Evolutionary conservation across 2,797 vertebrate species (phyloP).

Genomic region (Arctocebus calabarensis): DNA sequence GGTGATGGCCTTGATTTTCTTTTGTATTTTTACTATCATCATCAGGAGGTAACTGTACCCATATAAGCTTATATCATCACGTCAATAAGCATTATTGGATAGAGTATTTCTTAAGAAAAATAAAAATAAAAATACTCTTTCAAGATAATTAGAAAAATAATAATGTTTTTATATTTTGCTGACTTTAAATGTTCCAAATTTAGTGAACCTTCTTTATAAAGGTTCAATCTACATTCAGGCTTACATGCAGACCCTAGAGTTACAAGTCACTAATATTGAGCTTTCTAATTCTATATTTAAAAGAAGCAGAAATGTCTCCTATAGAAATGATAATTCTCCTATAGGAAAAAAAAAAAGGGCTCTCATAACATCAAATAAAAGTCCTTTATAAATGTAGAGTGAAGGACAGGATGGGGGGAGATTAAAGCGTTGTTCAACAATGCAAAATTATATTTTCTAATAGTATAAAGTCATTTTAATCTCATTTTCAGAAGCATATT

Average conservation of each 20-base stretch:
- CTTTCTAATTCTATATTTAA: slow-evolving; percentile 86
- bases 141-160: neutral
- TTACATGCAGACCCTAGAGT: slow-evolving; percentile 73
- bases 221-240: slow-evolving; percentile 31
- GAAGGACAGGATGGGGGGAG: neutral
- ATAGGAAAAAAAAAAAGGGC: slow-evolving; percentile 13
- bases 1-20: neutral
- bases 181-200: slow-evolving; percentile 71
- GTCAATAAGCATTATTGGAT: neutral
- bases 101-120: neutral
- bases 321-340: neutral
- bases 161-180: slow-evolving; percentile 74
- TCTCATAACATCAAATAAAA: slow-evolving; percentile 86
- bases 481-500: neutral
- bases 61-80: neutral
- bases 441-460: neutral
- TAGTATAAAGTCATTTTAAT: neutral
- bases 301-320: slow-evolving; percentile 77
- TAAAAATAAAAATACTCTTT: neutral
- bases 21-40: neutral
- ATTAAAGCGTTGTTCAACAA: neutral
- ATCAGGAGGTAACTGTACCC: neutral
- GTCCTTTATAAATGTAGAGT: slow-evolving; percentile 68
- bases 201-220: slow-evolving; percentile 56
- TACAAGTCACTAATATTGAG: slow-evolving; percentile 83